Conservation (phyloP, 2,113 vertebrate species). For the Hippotragus niger region DNA sequence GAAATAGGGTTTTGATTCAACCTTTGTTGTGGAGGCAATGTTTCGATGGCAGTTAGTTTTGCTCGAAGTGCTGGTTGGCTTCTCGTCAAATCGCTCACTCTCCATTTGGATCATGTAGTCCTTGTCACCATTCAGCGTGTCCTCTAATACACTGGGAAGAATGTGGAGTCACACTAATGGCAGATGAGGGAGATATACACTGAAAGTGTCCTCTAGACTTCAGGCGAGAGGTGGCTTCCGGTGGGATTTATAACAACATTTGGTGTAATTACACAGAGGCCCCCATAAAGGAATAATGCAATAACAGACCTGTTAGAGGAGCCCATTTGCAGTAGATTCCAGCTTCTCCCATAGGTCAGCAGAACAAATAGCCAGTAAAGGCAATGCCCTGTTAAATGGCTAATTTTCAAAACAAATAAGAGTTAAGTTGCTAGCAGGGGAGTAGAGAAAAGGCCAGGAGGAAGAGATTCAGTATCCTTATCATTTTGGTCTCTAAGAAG, state of each 20-base stretch:
- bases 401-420: slow-evolving; percentile 76
- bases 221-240: slow-evolving; percentile 68
- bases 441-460: background rate
- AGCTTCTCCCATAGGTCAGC: slow-evolving; percentile 78
- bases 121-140: slow-evolving; percentile 70
- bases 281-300: slow-evolving; percentile 80
- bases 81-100: slow-evolving; percentile 76
- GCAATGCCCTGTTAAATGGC: slow-evolving; percentile 70
- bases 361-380: slow-evolving; percentile 80
- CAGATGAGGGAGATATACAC: slow-evolving; percentile 58
- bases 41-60: slow-evolving; percentile 77
- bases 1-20: slow-evolving; percentile 83
- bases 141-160: slow-evolving; percentile 75
- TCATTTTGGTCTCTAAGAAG: slow-evolving; percentile 36
- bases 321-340: slow-evolving; percentile 77
- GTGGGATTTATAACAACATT: slow-evolving; percentile 84
- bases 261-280: slow-evolving; percentile 77
- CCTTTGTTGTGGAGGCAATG: slow-evolving; percentile 81
- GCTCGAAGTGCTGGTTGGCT: slow-evolving; percentile 77
- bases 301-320: slow-evolving; percentile 81
- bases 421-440: slow-evolving; percentile 42
- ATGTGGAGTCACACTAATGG: slow-evolving; percentile 56
- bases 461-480: slow-evolving; percentile 26
- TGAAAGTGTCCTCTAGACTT: slow-evolving; percentile 77
- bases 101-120: slow-evolving; percentile 72